Conservation (phyloP, 1,140 invertebrate species). For the Euura lappo region DNA sequence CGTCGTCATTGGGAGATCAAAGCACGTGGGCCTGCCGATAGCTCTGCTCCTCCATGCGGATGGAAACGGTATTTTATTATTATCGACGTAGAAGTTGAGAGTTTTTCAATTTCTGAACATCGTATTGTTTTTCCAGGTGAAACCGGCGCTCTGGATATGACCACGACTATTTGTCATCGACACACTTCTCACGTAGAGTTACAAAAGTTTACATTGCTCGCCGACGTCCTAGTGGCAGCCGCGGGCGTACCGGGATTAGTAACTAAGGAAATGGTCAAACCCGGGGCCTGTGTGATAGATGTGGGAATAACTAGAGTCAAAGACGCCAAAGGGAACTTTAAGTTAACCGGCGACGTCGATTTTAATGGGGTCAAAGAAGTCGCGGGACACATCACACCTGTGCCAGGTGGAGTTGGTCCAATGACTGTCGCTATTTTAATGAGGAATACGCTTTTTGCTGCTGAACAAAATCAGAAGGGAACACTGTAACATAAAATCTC, state of each 20-base stretch:
- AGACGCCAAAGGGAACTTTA: slow-evolving; percentile 69
- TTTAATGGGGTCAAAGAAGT: slow-evolving; percentile 79
- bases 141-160: slow-evolving; percentile 76
- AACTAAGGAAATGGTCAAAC: slow-evolving; percentile 85
- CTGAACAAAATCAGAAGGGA: slow-evolving; percentile 50
- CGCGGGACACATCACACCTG: slow-evolving; percentile 83
- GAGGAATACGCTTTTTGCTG: slow-evolving; percentile 81
- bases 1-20: slow-evolving; percentile 87
- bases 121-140: slow-evolving; percentile 52
- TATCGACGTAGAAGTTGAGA: not conserved
- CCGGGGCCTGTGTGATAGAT: slow-evolving; percentile 87
- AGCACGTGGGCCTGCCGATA: slow-evolving; percentile 89
- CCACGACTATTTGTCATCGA: slow-evolving; percentile 87
- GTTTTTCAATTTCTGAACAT: slow-evolving; percentile 14
- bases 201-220: slow-evolving; percentile 69
- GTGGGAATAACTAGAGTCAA: slow-evolving; percentile 82
- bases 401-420: slow-evolving; percentile 88
- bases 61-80: slow-evolving; percentile 61
- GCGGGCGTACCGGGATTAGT: slow-evolving; percentile 83
- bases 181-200: slow-evolving; percentile 82
- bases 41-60: slow-evolving; percentile 82
- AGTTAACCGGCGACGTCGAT: slow-evolving; percentile 88
- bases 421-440: slow-evolving; percentile 92
- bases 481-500: too few relatives aligned
- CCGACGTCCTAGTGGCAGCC: slow-evolving; percentile 85